phyloP scores from a whole-genome alignment of 2,888 invertebrate genomes.

The Tipula unca region DNA sequence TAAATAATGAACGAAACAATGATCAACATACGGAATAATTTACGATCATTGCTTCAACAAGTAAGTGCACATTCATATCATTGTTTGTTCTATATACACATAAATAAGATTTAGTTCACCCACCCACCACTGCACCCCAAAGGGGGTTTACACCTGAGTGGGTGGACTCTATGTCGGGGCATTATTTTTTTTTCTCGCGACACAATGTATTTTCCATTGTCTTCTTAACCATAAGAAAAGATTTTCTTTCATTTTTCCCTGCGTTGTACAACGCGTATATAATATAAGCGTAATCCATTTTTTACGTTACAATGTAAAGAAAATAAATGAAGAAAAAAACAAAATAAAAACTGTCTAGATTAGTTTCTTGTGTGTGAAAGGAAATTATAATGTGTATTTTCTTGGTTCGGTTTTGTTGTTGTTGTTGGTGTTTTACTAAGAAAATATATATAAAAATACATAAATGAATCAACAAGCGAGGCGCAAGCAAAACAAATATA shows the following conservation, averaged over 20 bases:
- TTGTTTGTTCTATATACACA: neutral
- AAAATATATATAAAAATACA: neutral
- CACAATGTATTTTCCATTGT: neutral
- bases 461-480: constrained; percentile 8
- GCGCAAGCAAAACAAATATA: neutral
- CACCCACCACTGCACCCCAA: neutral
- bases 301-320: neutral
- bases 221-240: neutral
- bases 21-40: constrained; percentile 8
- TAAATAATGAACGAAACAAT: neutral
- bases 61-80: neutral
- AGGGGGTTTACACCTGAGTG: neutral
- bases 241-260: neutral
- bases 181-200: neutral
- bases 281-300: neutral
- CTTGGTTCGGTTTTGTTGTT: neutral
- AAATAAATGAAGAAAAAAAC: neutral
- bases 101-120: neutral
- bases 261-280: neutral
- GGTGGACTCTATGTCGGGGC: neutral
- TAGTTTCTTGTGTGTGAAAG: neutral
- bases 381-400: neutral
- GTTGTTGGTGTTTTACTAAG: neutral
- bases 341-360: neutral
- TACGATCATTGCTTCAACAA: neutral